Percentiles rank a stretch among this genome's conserved stretches.
These are phyloP conservation scores for Eupithecia abbreviata DNA, from an alignment of 2,888 invertebrate species.

Conservation along the genomic window DNA sequence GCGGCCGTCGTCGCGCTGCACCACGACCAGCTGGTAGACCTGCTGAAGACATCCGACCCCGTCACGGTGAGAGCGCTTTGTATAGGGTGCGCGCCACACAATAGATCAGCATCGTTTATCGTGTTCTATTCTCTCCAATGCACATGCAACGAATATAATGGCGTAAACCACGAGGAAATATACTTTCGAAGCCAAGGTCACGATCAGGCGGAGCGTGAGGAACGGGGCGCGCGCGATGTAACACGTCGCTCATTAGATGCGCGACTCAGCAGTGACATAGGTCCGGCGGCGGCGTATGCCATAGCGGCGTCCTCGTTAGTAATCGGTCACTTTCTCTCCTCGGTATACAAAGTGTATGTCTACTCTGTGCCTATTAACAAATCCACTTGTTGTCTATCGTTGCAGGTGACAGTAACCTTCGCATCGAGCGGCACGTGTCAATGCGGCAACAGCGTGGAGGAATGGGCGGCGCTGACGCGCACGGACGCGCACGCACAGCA, in stretches of 20 bases:
- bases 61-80: slow-evolving; percentile 86
- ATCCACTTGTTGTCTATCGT: neutral
- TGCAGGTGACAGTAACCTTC: slow-evolving; percentile 86
- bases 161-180: neutral
- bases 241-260: no score
- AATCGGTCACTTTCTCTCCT: neutral
- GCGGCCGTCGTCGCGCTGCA: slow-evolving; percentile 94
- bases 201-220: neutral
- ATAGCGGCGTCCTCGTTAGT: neutral
- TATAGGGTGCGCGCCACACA: neutral
- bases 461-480: slow-evolving; percentile 63
- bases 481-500: slow-evolving; percentile 82
- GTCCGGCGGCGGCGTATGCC: neutral
- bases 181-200: neutral
- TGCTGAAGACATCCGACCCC: slow-evolving; percentile 93
- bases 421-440: slow-evolving; percentile 84
- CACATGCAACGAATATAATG: no score
- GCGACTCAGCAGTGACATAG: neutral
- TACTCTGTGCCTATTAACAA: no score
- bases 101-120: no score
- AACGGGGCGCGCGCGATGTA: no score
- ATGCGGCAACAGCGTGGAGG: slow-evolving; percentile 71
- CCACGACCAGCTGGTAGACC: slow-evolving; percentile 96
- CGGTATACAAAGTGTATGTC: neutral
- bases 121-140: no score